A percentile compares a stretch with the other conserved stretches of the same genome.
Conservation (phyloP, 2,113 vertebrate species). For the Boulengeromyrus knoepffleri region DNA sequence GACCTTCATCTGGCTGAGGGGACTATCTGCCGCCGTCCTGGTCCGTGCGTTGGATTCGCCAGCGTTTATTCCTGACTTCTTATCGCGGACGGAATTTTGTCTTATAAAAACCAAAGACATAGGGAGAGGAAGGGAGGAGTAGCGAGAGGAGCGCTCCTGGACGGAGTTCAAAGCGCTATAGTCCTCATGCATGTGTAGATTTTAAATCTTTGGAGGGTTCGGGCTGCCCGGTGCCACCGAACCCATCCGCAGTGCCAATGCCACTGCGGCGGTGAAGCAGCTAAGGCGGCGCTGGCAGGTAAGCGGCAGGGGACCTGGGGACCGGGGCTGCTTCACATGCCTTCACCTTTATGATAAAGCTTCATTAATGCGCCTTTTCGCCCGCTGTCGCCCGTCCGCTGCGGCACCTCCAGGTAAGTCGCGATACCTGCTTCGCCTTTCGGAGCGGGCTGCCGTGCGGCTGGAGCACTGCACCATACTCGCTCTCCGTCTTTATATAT, state of each 20-base stretch:
- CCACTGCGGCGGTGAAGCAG: slow-evolving; percentile 62
- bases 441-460: slow-evolving; percentile 6
- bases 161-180: slow-evolving; percentile 15
- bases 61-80: slow-evolving; percentile 17
- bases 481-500: slow-evolving; percentile 14
- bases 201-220: neutral
- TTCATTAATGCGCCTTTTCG: slow-evolving; percentile 14
- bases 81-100: slow-evolving; percentile 32
- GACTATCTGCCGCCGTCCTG: slow-evolving; percentile 42
- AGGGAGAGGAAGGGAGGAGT: neutral
- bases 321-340: slow-evolving; percentile 10
- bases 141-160: neutral
- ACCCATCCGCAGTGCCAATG: slow-evolving; percentile 72
- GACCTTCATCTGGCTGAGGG: slow-evolving; percentile 45
- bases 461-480: slow-evolving; percentile 40
- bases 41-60: slow-evolving; percentile 30
- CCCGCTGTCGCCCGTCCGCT: slow-evolving; percentile 3
- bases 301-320: slow-evolving; percentile 38
- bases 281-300: slow-evolving; percentile 66
- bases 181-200: neutral
- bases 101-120: slow-evolving; percentile 46
- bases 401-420: slow-evolving; percentile 27
- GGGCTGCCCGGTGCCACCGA: slow-evolving; percentile 44
- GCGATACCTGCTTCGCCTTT: slow-evolving; percentile 24
- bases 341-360: slow-evolving; percentile 20